Evolutionary conservation across 2,797 vertebrate genomes (phyloP).

Genomic region (Sebastes elongatus): DNA sequence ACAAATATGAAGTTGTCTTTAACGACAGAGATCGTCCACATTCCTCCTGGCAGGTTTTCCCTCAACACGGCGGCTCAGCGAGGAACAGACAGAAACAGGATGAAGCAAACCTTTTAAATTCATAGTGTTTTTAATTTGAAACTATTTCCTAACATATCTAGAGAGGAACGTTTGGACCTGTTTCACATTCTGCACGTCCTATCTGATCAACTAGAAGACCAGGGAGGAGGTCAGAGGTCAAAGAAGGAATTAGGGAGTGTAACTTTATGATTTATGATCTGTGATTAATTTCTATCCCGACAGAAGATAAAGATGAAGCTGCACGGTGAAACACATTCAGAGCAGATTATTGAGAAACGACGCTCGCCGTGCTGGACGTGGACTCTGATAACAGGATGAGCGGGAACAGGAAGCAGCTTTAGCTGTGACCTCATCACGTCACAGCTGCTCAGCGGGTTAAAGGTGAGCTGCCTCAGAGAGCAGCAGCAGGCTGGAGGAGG

Average conservation of each 20-base stretch:
- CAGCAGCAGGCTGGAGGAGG: not conserved
- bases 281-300: not conserved
- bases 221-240: constrained; percentile 3
- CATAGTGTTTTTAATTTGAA: not conserved
- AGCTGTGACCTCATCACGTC: constrained; percentile 17
- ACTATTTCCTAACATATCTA: not conserved
- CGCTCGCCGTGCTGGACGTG: not conserved
- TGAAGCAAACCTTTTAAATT: not conserved
- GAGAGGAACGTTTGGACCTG: not conserved
- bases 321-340: not conserved
- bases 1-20: not conserved
- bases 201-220: not conserved
- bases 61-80: not conserved
- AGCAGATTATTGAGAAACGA: not conserved
- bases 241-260: not conserved
- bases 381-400: constrained; percentile 3
- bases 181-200: not conserved
- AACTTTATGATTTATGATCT: not conserved
- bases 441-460: constrained; percentile 38
- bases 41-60: too few relatives aligned
- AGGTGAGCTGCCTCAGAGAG: constrained; percentile 17
- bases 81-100: not conserved
- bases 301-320: not conserved
- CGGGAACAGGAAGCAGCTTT: constrained; percentile 15
- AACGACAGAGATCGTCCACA: not conserved